These are phyloP conservation scores for Rhabdomys pumilio DNA, from an alignment of 2,797 vertebrate species.

Conservation along the genomic window DNA sequence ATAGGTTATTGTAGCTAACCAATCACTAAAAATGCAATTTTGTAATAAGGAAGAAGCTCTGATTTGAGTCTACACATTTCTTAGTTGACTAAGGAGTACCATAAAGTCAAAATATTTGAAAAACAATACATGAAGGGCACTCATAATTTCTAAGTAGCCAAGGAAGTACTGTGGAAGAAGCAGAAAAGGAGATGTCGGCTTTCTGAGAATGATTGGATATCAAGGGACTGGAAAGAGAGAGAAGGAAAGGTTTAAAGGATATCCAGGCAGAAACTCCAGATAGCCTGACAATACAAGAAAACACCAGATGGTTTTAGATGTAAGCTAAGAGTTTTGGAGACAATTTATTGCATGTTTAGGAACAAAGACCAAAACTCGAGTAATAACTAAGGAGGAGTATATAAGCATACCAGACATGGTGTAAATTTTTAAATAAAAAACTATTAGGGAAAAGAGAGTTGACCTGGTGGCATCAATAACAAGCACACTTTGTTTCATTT, in stretches of 20 bases:
- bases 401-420: background rate
- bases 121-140: background rate
- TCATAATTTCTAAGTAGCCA: background rate
- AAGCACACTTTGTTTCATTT: background rate
- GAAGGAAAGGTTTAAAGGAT: background rate
- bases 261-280: background rate
- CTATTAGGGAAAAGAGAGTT: background rate
- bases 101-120: background rate
- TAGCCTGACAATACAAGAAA: background rate
- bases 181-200: background rate
- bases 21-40: background rate
- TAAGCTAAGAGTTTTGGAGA: background rate
- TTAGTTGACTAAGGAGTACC: background rate
- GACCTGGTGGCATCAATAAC: background rate
- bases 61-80: background rate
- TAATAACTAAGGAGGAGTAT: constrained; percentile 1
- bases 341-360: background rate
- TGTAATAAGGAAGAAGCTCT: background rate
- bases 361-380: background rate
- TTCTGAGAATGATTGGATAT: background rate
- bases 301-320: background rate
- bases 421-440: background rate
- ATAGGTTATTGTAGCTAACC: background rate
- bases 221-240: background rate
- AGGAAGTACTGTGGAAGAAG: background rate